Percentiles rank a stretch among this genome's conserved stretches.
Evolutionary conservation across 2,888 invertebrate genomes (phyloP).

Genomic region (Caenorhabditis sinica): DNA sequence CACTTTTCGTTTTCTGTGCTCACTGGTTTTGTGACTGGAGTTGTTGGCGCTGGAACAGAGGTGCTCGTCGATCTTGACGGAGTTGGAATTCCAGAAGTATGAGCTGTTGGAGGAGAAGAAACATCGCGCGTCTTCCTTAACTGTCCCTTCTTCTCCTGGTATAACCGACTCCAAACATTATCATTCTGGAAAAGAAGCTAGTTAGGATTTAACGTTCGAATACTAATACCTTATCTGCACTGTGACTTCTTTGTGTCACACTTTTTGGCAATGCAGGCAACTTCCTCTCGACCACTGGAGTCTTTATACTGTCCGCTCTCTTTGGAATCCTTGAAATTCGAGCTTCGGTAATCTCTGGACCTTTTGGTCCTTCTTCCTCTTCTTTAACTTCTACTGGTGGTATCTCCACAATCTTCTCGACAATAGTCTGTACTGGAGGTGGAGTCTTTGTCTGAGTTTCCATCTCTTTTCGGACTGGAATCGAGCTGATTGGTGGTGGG

Average conservation of each 20-base stretch:
- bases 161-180: constrained; percentile 75
- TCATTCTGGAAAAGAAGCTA: constrained; percentile 53
- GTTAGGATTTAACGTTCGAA: background rate
- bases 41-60: background rate
- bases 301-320: constrained; percentile 73
- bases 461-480: constrained; percentile 67
- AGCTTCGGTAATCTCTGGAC: constrained; percentile 74
- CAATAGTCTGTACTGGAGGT: constrained; percentile 38
- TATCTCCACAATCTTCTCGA: constrained; percentile 25
- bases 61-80: constrained; percentile 39
- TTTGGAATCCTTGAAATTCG: constrained; percentile 76
- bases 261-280: constrained; percentile 69
- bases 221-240: constrained; percentile 66
- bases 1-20: constrained; percentile 52
- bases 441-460: constrained; percentile 62
- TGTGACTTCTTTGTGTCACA: constrained; percentile 67
- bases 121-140: constrained; percentile 73
- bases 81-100: constrained; percentile 54
- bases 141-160: constrained; percentile 75
- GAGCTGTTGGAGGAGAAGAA: constrained; percentile 61
- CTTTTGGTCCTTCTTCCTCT: constrained; percentile 41
- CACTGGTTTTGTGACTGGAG: constrained; percentile 13
- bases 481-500: constrained; percentile 68
- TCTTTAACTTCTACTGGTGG: constrained; percentile 18
- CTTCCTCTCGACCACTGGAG: constrained; percentile 74